Conservation (phyloP, 2,113 vertebrate genomes). For the Cnemophilus loriae region DNA sequence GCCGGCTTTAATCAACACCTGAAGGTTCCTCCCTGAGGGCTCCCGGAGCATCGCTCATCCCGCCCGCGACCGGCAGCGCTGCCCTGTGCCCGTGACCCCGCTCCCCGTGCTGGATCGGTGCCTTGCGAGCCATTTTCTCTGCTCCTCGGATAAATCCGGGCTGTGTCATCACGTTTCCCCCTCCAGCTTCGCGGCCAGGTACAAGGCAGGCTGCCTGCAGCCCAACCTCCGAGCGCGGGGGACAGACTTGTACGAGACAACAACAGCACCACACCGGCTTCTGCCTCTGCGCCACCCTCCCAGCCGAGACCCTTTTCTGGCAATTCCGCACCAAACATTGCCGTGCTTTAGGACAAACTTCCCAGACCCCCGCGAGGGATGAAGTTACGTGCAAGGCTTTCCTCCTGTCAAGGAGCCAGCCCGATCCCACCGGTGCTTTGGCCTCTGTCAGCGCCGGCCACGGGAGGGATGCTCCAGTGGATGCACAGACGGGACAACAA, state of each 20-base stretch:
- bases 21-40: not conserved
- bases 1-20: rapidly evolving
- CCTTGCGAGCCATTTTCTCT: not conserved
- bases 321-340: not conserved
- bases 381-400: rapidly evolving
- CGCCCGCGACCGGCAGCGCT: rapidly evolving
- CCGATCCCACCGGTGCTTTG: not conserved
- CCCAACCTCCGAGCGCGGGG: rapidly evolving
- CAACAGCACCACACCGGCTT: not conserved
- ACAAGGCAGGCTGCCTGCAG: not conserved
- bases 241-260: rapidly evolving
- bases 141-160: not conserved
- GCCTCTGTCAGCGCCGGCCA: rapidly evolving
- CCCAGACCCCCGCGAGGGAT: rapidly evolving
- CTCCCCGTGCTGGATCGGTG: rapidly evolving
- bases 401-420: rapidly evolving
- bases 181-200: not conserved
- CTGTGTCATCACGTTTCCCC: not conserved
- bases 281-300: rapidly evolving
- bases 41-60: rapidly evolving
- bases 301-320: not conserved
- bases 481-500: rapidly evolving
- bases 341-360: not conserved
- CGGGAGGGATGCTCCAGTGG: rapidly evolving
- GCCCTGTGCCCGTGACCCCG: rapidly evolving